A percentile compares a stretch with the other conserved stretches of the same genome.
Conservation (phyloP, 2,113 vertebrate species). For the Nipponia nippon region DNA sequence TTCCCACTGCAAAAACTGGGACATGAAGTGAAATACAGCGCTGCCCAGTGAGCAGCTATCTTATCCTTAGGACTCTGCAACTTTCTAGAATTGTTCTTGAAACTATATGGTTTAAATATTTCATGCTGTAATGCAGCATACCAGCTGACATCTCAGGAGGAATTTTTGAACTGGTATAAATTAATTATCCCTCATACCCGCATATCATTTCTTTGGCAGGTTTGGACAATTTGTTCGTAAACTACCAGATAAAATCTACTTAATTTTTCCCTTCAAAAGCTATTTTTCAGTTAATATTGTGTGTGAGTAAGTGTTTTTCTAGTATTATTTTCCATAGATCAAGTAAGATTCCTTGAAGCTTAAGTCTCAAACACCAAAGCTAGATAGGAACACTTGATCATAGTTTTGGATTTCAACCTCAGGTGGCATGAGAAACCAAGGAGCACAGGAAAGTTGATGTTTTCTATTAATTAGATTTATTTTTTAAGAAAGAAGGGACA, state of each 20-base stretch:
- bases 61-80: background rate
- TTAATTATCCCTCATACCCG: background rate
- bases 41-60: background rate
- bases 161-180: background rate
- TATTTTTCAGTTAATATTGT: background rate
- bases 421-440: background rate
- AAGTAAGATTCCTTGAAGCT: background rate
- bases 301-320: background rate
- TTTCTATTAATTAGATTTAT: background rate
- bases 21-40: background rate
- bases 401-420: background rate
- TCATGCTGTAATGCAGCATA: background rate
- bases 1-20: background rate
- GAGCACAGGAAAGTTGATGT: background rate
- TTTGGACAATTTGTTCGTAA: background rate
- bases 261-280: background rate
- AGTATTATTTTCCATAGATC: background rate
- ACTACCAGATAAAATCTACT: background rate
- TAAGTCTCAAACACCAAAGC: background rate
- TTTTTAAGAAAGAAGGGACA: background rate
- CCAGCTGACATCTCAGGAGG: background rate
- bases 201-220: background rate
- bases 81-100: background rate
- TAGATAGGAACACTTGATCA: background rate
- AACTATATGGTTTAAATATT: background rate